Evolutionary conservation across 2,888 invertebrate species (phyloP).

Genomic region (Hemistola chrysoprasaria): DNA sequence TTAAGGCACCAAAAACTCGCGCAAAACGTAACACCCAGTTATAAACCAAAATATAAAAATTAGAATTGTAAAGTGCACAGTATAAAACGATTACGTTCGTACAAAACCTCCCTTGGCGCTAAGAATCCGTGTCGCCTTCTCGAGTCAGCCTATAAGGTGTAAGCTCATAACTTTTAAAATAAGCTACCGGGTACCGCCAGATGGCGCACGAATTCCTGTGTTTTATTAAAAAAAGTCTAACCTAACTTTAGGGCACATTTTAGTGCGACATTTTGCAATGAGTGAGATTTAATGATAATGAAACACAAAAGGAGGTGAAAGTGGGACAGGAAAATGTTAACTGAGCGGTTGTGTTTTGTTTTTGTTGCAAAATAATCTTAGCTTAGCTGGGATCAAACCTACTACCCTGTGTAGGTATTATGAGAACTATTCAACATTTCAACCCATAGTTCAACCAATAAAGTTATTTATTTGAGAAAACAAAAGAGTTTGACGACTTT

Average conservation of each 20-base stretch:
- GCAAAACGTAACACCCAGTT: not conserved
- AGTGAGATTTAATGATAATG: constrained; percentile 28
- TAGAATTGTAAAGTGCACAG: constrained; percentile 2
- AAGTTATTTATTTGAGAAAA: too few relatives aligned
- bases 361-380: too few relatives aligned
- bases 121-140: constrained; percentile 36
- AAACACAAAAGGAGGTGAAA: constrained; percentile 19
- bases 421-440: too few relatives aligned
- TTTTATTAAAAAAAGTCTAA: constrained; percentile 59
- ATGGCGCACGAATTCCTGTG: constrained; percentile 55
- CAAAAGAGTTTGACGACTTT: too few relatives aligned
- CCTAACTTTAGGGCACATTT: constrained; percentile 37
- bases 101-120: constrained; percentile 17
- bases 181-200: constrained; percentile 44
- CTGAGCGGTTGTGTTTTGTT: not conserved
- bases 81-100: constrained; percentile 4
- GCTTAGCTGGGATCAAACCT: too few relatives aligned
- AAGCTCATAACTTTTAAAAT: constrained; percentile 32
- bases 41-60: not conserved
- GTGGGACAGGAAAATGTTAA: too few relatives aligned
- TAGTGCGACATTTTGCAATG: constrained; percentile 21
- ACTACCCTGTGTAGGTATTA: too few relatives aligned
- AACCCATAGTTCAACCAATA: too few relatives aligned
- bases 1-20: too few relatives aligned
- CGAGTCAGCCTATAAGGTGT: constrained; percentile 46